These are phyloP conservation scores for Epinotia brunnichana DNA, from an alignment of 2,888 invertebrate species.

Conservation along the genomic window DNA sequence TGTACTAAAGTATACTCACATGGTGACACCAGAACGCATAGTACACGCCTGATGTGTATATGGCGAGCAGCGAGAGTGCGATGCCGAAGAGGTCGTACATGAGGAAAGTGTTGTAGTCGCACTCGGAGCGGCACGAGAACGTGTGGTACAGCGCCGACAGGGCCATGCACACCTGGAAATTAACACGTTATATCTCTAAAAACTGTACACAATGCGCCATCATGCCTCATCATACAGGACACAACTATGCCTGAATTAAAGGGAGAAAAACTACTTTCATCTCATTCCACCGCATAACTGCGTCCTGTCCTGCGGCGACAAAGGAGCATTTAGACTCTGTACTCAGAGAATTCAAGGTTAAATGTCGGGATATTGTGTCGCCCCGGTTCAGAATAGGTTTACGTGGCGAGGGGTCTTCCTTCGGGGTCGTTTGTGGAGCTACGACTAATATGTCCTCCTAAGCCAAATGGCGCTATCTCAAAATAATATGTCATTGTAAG, in stretches of 20 bases:
- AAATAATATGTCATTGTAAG: too few species aligned
- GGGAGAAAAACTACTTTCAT: too few species aligned
- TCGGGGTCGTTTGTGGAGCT: not conserved
- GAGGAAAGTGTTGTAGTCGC: slow-evolving; percentile 92
- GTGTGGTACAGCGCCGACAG: slow-evolving; percentile 96
- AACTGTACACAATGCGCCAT: not conserved
- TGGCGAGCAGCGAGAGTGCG: slow-evolving; percentile 94
- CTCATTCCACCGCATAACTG: too few species aligned
- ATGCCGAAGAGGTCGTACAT: slow-evolving; percentile 97
- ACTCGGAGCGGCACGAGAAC: slow-evolving; percentile 95
- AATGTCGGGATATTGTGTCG: not conserved
- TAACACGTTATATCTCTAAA: slow-evolving; percentile 10
- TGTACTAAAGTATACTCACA: slow-evolving; percentile 83
- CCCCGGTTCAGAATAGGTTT: not conserved
- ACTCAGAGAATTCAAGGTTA: not conserved
- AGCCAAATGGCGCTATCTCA: too few species aligned
- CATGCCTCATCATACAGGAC: not conserved
- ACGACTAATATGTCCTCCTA: too few species aligned
- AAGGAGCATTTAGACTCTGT: too few species aligned
- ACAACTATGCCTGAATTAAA: not conserved
- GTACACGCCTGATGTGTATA: slow-evolving; percentile 97
- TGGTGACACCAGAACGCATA: slow-evolving; percentile 98
- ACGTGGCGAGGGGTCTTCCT: not conserved
- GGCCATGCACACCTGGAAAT: slow-evolving; percentile 94
- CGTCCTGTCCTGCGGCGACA: too few species aligned